Conservation (phyloP, 2,888 invertebrate genomes). For the Drosophila acutilabella region DNA sequence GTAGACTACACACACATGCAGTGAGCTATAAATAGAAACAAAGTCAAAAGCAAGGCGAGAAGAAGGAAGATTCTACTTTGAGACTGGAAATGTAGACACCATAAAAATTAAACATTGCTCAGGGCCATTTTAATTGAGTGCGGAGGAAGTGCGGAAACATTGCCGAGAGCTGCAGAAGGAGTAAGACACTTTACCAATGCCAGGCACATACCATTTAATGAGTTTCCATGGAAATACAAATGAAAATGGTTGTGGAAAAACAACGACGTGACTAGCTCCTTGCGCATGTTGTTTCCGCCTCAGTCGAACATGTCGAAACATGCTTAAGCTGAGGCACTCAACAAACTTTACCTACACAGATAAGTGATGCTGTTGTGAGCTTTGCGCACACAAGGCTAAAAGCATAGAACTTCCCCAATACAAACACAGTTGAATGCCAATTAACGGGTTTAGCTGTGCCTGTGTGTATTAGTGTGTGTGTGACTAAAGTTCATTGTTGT, state of each 20-base stretch:
- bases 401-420: conserved; percentile 14
- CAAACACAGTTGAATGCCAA: conserved; percentile 59
- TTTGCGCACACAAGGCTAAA: neutral
- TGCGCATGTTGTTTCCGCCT: conserved; percentile 43
- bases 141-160: conserved; percentile 53
- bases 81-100: conserved; percentile 42
- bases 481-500: conserved; percentile 40
- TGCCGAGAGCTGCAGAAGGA: conserved; percentile 19
- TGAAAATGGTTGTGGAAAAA: conserved; percentile 9
- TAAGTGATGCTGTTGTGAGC: neutral
- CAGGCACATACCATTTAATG: conserved; percentile 62
- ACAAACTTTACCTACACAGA: neutral
- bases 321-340: neutral
- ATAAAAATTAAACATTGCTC: conserved; percentile 27
- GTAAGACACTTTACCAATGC: conserved; percentile 48
- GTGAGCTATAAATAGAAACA: conserved; percentile 46
- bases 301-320: neutral
- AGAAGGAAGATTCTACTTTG: conserved; percentile 21
- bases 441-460: conserved; percentile 63
- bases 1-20: conserved; percentile 15
- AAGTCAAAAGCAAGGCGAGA: conserved; percentile 31
- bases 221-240: conserved; percentile 35
- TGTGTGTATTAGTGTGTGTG: conserved; percentile 23
- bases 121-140: conserved; percentile 63
- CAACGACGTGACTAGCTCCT: conserved; percentile 39